phyloP scores from a whole-genome alignment of 2,888 invertebrate species.

The Ariolimax columbianus region DNA sequence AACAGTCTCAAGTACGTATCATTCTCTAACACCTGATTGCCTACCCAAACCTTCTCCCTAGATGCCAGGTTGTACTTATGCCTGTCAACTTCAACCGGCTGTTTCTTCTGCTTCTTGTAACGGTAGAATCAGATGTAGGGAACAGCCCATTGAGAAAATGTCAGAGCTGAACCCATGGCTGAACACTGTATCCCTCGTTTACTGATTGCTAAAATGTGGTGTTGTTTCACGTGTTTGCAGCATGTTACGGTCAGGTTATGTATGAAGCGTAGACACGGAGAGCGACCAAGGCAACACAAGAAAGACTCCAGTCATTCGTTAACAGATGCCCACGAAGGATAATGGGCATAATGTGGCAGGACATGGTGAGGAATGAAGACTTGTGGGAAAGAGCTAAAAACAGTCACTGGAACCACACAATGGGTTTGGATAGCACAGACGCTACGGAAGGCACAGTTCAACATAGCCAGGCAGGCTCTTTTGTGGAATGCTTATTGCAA shows the following conservation, averaged over 20 bases:
- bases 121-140: not conserved
- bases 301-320: no score
- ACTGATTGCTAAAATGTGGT: conserved; percentile 15
- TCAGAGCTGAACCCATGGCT: conserved; percentile 18
- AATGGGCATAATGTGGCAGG: no score
- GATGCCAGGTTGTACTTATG: conserved; percentile 18
- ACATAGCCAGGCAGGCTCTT: no score
- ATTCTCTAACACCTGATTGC: conserved; percentile 15
- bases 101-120: not conserved
- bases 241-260: conserved; percentile 10
- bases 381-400: no score
- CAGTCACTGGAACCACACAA: no score
- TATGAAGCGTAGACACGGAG: no score
- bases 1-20: conserved; percentile 29
- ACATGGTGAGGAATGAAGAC: no score
- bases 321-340: no score
- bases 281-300: no score
- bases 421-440: no score
- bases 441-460: no score
- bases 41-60: not conserved
- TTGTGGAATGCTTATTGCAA: no score
- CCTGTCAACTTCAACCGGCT: not conserved
- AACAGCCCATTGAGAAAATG: not conserved
- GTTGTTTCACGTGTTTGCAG: not conserved
- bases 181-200: not conserved